Evolutionary conservation across 1,140 invertebrate genomes (phyloP).

Genomic region (Solenopsis invicta): DNA sequence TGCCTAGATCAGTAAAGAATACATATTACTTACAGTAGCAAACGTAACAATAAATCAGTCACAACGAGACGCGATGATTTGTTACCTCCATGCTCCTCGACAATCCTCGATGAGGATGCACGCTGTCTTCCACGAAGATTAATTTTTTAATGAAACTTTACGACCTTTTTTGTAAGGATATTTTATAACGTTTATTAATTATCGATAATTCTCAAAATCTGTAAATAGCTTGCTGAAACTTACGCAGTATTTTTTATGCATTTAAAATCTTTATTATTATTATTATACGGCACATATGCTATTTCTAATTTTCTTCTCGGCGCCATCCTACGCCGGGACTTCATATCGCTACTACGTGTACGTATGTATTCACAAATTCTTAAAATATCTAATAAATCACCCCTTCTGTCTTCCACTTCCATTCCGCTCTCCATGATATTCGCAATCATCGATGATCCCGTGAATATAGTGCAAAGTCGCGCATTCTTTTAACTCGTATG

Average conservation of each 20-base stretch:
- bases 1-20: slow-evolving; percentile 46
- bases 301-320: slow-evolving; percentile 27
- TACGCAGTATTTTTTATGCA: slow-evolving; percentile 8
- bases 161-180: background rate
- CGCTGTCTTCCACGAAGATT: slow-evolving; percentile 44
- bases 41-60: slow-evolving; percentile 61
- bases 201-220: background rate
- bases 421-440: background rate
- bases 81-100: slow-evolving; percentile 14
- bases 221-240: slow-evolving; percentile 19
- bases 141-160: slow-evolving; percentile 25
- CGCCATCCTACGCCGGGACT: slow-evolving; percentile 51
- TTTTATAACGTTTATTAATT: background rate
- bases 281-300: background rate
- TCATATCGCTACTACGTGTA: slow-evolving; percentile 58
- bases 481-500: background rate
- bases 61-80: slow-evolving; percentile 3
- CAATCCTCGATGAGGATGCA: slow-evolving; percentile 8
- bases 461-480: background rate
- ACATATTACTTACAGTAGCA: slow-evolving; percentile 26
- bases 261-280: slow-evolving; percentile 33
- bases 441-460: background rate
- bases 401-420: background rate
- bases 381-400: slow-evolving; percentile 24
- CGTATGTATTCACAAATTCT: slow-evolving; percentile 68